Evolutionary conservation across 92 coral and sea anemone species (phyloP).

Genomic region (Porites rus): DNA sequence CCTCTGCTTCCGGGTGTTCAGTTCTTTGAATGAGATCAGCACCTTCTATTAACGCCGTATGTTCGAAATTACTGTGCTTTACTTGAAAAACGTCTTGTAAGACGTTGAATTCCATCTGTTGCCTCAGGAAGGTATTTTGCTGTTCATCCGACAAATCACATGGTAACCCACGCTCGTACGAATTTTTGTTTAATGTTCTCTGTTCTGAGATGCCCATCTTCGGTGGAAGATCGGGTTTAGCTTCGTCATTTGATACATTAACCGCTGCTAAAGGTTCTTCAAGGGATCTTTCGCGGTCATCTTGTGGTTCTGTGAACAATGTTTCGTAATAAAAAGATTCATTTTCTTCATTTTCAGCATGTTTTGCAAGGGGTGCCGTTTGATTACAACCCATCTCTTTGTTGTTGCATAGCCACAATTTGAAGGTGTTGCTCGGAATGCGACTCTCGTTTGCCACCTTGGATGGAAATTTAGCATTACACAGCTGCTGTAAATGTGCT

Average conservation of each 20-base stretch:
- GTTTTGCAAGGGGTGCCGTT: neutral
- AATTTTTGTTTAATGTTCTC: neutral
- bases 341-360: neutral
- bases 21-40: neutral
- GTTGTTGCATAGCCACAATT: slow-evolving; percentile 28
- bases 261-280: neutral
- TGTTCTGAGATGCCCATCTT: neutral
- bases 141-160: neutral
- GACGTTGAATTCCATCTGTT: neutral
- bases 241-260: too few species aligned
- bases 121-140: too few species aligned
- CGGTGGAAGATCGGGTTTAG: too few species aligned
- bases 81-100: neutral
- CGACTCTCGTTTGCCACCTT: slow-evolving; percentile 13
- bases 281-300: neutral
- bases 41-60: neutral
- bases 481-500: slow-evolving; percentile 41
- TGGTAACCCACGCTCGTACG: neutral
- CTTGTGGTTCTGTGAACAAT: neutral
- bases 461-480: slow-evolving; percentile 8
- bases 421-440: slow-evolving; percentile 15
- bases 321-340: neutral
- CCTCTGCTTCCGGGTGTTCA: neutral
- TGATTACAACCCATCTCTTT: neutral
- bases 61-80: neutral